Evolutionary conservation across 1,140 invertebrate species (phyloP), one percentile per base, ranked within the genome.

Genomic region (Coenobita brevimanus): DNA sequence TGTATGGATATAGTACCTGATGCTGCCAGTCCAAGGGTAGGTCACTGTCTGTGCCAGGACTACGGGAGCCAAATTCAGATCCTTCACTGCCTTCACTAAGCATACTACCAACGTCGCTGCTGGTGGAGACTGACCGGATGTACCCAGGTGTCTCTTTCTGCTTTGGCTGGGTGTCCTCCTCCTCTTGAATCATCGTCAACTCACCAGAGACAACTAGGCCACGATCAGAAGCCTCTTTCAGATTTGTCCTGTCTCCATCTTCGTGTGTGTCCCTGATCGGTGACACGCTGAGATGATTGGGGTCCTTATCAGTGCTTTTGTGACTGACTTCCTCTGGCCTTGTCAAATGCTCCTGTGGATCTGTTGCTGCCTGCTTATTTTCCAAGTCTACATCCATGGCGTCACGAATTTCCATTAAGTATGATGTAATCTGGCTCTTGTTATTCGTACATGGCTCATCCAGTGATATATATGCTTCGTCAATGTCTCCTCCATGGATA

Each of bases 71-170:
- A 8, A 36, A 41, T 15, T 87, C 76, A 10, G 84, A 87, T 38
- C 57, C 41, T 33, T 87, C 85, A n/a, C 85, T 87, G 43, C 85
- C 78, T 41, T 80, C 85, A 24, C 85, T 87, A 1, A 87, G 15
- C 85, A 87, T 87, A 67, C 85, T 87, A 8, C 85, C 85, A 38
- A 87, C 24, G 30, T 87, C 85, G n/a, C 85, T 87, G 27, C 30
- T 81, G 43, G 76, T 73, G 36, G 85, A 87, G 8, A 87, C 57
- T 6, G 85, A 87, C 15, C 85, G 67, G n/a, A 73, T 24, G 43
- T 73, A 87, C 0, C 76, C 54, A 41, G 76, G 30, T 24, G 33
- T 10, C 2, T 43, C 27, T 41, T 57, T 80, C 30, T 69, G 79
- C 2, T 41, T 36, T 6, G 13, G 3, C 13, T 30, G 33, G 33